Evolutionary conservation across 2,888 invertebrate genomes (phyloP).

Genomic region (Tanytarsus gracilentus): DNA sequence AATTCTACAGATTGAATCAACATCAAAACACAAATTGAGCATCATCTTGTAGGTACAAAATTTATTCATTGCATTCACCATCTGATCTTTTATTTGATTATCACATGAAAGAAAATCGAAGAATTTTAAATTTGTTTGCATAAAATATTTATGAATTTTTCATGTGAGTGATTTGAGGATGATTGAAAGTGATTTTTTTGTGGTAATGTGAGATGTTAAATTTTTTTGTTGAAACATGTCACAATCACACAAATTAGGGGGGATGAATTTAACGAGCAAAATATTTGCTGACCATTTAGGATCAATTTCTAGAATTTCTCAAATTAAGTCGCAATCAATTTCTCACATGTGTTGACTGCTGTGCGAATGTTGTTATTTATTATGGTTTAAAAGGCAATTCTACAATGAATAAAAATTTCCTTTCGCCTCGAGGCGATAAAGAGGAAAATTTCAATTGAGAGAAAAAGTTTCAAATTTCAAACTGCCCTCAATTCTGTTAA

Average conservation of each 20-base stretch:
- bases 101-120: conserved; percentile 15
- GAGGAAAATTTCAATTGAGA: neutral
- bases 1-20: neutral
- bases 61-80: conserved; percentile 1
- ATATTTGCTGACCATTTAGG: neutral
- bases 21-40: conserved; percentile 5
- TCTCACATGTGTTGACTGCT: no score
- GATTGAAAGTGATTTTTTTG: neutral
- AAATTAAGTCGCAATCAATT: no score
- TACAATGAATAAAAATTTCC: neutral
- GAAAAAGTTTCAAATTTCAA: conserved; percentile 3
- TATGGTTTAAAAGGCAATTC: neutral
- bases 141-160: conserved; percentile 24
- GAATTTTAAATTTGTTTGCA: no score
- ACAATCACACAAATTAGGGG: neutral
- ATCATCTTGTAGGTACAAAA: neutral
- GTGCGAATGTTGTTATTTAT: no score
- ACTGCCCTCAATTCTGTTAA: conserved; percentile 2
- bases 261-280: neutral
- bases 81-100: conserved; percentile 15
- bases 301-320: no score
- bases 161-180: conserved; percentile 10
- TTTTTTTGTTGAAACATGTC: conserved; percentile 1
- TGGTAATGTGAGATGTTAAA: neutral
- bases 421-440: neutral